Evolutionary conservation across 1,140 invertebrate genomes (phyloP).

Genomic region (Bombus huntii): DNA sequence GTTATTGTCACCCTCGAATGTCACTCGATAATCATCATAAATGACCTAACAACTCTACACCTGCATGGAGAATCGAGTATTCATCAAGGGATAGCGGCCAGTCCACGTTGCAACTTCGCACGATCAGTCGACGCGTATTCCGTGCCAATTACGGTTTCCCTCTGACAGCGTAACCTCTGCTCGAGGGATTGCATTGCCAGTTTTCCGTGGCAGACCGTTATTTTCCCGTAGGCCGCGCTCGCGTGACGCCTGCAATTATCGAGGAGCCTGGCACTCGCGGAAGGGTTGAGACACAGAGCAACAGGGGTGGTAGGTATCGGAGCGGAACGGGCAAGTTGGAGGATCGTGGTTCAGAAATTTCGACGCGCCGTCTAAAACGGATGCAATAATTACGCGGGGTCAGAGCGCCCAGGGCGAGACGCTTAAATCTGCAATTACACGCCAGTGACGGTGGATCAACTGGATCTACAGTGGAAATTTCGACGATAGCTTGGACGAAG

Average conservation of each 20-base stretch:
- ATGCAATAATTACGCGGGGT: slow-evolving; percentile 41
- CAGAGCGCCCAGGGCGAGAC: slow-evolving; percentile 19
- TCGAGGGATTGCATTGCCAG: neutral
- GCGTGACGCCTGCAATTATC: slow-evolving; percentile 46
- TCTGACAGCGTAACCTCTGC: neutral
- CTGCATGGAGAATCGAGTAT: neutral
- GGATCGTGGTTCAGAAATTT: slow-evolving; percentile 43
- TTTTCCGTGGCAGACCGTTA: slow-evolving; percentile 10
- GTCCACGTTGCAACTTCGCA: neutral
- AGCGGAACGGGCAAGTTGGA: slow-evolving; percentile 24
- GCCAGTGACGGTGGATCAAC: neutral
- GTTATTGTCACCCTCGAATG: no score
- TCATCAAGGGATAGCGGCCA: no score
- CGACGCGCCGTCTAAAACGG: slow-evolving; percentile 34
- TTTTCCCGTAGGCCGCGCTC: slow-evolving; percentile 30
- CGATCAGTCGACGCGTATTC: neutral
- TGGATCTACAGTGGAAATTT: neutral
- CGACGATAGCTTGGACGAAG: neutral
- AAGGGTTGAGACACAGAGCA: neutral
- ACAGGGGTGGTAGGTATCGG: neutral
- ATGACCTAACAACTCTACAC: neutral
- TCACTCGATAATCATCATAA: neutral
- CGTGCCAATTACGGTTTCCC: slow-evolving; percentile 30
- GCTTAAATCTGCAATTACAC: slow-evolving; percentile 36
- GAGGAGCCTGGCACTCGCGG: neutral